Conservation (phyloP, 53 echinoderm and acorn worm genomes). For the Patiria pectinifera region DNA sequence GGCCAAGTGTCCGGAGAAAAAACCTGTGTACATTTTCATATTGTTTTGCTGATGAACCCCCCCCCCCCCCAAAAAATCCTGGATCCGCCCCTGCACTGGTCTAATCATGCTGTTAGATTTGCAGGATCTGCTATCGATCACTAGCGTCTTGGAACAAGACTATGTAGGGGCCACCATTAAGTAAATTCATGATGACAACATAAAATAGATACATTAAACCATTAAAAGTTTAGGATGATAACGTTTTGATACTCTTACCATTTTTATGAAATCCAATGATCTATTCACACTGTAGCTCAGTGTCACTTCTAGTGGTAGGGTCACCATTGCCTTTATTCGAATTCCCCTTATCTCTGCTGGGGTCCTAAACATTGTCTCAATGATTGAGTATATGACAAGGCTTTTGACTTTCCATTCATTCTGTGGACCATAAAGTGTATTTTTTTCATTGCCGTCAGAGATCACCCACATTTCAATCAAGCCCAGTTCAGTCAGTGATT, state of each 20-base stretch:
- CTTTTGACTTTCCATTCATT: constrained; percentile 30
- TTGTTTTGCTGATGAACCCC: too few species aligned
- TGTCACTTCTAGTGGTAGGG: constrained; percentile 1
- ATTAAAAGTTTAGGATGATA: background rate
- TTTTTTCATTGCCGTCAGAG: constrained; percentile 1
- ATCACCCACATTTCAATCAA: constrained; percentile 35
- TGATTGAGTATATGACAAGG: constrained; percentile 19
- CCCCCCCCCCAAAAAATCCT: too few species aligned
- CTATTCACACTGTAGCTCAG: constrained; percentile 46
- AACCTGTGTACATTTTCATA: too few species aligned
- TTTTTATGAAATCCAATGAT: constrained; percentile 4
- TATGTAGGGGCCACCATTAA: too few species aligned
- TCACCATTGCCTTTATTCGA: constrained; percentile 5
- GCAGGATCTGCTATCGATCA: too few species aligned
- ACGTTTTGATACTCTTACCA: background rate
- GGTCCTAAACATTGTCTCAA: constrained; percentile 14
- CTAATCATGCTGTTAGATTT: too few species aligned
- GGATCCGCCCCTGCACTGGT: too few species aligned
- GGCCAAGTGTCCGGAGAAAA: too few species aligned
- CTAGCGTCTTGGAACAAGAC: too few species aligned
- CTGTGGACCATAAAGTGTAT: background rate
- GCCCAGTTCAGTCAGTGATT: background rate
- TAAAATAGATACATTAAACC: background rate
- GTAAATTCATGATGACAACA: background rate
- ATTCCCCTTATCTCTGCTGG: constrained; percentile 34